Base-by-base conservation (phyloP, 2,113 vertebrate genomes). In the Rafetus swinhoei region DNA sequence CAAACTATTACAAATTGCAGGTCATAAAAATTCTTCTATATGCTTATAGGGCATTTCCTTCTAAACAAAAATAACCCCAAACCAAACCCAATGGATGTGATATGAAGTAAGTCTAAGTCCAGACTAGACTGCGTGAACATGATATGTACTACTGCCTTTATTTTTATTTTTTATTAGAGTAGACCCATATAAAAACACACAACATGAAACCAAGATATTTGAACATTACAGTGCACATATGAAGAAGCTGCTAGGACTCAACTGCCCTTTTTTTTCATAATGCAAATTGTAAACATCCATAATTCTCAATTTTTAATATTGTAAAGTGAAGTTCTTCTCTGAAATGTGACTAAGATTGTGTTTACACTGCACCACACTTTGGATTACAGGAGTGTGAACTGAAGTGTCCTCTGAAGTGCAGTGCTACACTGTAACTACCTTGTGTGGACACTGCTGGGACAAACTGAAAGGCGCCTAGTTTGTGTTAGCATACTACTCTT, bases 31-130 rank as follows among this genome's bases (percentile, higher is more conserved):
- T 53, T 9, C 50, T 59, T 24, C 12, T 32, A 9, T 0, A 0
- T n/a, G 4, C 29, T 62, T 83, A 54, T 0, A 79, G 18, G 19
- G 15, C 0, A 14, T 0, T 39, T 0, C 77, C 85, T 18, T 69
- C 16, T 19, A 85, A 79, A 45, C 29, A 50, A 3, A 62, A 92
- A 92, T 52, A 86, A 86, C 54, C 4, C 81, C 27, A 87, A 19
- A 15, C 87, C 5, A 52, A 76, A 88, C 52, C 72, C 69, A 59
- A 45, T 24, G 2, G 53, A 81, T 5, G 27, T 50, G 12, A 91
- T 27, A 9, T 15, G 27, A 86, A 50, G 10, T 3, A 92, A 94
- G n/a, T 6, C 21, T 12, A 89, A 89, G 32, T 69, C 62, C 62
- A 69, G 15, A 84, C 93, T 6, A 77, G 0, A 10, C 0, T 57